These are phyloP conservation scores for Scytalopus superciliaris DNA, from an alignment of 2,113 vertebrate genomes.

Conservation along the genomic window DNA sequence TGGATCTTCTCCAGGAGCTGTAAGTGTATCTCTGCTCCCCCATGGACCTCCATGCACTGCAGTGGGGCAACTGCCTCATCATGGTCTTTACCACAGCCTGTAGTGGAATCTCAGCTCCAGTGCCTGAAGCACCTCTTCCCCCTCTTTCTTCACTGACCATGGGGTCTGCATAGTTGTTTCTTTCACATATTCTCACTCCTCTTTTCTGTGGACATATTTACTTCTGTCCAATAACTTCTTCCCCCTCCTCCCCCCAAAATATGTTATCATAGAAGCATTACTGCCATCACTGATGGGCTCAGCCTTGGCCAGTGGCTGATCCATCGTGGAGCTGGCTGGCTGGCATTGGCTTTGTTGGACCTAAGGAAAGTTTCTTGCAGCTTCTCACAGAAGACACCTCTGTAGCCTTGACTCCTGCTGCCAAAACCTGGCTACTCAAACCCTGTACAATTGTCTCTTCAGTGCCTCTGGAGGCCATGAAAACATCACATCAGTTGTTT, in stretches of 20 bases:
- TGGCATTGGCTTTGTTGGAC: background rate
- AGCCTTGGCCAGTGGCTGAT: background rate
- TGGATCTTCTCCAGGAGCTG: background rate
- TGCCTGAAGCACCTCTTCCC: background rate
- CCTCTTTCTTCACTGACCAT: background rate
- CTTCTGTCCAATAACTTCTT: background rate
- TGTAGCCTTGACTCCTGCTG: background rate
- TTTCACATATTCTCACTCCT: background rate
- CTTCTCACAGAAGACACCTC: background rate
- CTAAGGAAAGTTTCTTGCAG: background rate
- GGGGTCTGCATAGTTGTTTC: background rate
- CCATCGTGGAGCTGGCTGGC: background rate
- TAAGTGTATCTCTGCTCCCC: background rate
- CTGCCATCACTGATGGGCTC: background rate
- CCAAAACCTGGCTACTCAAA: background rate
- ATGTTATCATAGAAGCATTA: background rate
- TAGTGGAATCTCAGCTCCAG: background rate
- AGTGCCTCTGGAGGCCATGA: background rate
- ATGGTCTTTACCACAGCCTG: rapidly evolving
- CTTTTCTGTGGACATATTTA: background rate
- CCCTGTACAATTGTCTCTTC: background rate
- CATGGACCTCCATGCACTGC: too few species aligned
- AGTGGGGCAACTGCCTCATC: background rate
- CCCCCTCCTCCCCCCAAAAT: background rate
- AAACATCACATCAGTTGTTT: background rate